These are phyloP conservation scores for Calyptommatus sinebrachiatus DNA, from an alignment of 2,113 vertebrate genomes.

Conservation along the genomic window DNA sequence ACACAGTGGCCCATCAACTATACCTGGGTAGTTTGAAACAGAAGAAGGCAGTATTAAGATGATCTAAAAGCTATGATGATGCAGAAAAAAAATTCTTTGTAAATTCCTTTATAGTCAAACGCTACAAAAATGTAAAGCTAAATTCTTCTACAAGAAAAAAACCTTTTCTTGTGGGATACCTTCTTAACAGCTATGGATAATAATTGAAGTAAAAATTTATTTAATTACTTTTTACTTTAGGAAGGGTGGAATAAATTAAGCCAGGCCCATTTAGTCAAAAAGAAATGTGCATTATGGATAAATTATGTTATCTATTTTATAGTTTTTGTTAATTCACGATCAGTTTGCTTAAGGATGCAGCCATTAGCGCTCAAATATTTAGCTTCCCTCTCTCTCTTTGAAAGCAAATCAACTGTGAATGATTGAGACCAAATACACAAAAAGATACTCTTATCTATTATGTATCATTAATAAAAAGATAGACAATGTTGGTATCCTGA, in stretches of 20 bases:
- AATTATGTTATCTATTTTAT: background rate
- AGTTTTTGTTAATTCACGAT: constrained; percentile 18
- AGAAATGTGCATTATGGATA: constrained; percentile 39
- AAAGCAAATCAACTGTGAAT: constrained; percentile 38
- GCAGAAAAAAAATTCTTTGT: background rate
- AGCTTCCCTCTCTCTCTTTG: constrained; percentile 21
- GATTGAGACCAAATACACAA: background rate
- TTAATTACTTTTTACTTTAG: constrained; percentile 32
- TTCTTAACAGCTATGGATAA: background rate
- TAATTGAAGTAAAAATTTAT: constrained; percentile 39
- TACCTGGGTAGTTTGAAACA: too few relatives aligned
- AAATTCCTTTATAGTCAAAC: background rate
- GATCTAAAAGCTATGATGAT: background rate
- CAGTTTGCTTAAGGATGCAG: background rate
- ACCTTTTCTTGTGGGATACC: too few relatives aligned
- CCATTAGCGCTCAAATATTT: constrained; percentile 37
- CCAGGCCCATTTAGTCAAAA: constrained; percentile 18
- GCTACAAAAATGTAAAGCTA: background rate
- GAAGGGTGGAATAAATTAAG: constrained; percentile 41
- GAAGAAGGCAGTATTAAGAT: background rate
- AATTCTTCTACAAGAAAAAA: too few relatives aligned
- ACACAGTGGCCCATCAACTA: too few relatives aligned
- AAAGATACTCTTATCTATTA: background rate
- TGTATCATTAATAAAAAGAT: background rate
- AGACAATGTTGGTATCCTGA: background rate